Percentiles rank a stretch among this genome's conserved stretches.
Evolutionary conservation across 2,888 invertebrate genomes (phyloP).

Genomic region (Drosophila tripunctata): DNA sequence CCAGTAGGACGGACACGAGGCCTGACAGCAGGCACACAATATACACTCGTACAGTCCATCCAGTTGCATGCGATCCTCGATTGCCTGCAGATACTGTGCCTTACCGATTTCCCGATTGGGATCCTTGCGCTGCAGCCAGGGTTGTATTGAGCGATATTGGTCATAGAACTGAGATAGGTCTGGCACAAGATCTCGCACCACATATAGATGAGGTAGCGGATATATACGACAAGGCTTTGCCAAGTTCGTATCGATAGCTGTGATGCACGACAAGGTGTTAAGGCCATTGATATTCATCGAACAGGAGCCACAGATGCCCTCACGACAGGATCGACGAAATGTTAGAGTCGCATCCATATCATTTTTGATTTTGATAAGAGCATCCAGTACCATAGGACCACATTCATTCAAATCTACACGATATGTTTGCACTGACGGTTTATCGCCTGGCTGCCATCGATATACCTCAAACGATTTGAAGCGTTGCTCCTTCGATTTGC

Average conservation of each 20-base stretch:
- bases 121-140: constrained; percentile 92
- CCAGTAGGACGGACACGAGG: constrained; percentile 99
- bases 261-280: constrained; percentile 97
- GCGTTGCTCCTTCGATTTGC: constrained; percentile 2
- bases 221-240: constrained; percentile 92
- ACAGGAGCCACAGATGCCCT: constrained; percentile 99
- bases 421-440: constrained; percentile 89
- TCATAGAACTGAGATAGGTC: constrained; percentile 97
- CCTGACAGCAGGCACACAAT: constrained; percentile 97
- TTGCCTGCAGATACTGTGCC: constrained; percentile 92
- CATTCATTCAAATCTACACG: constrained; percentile 91
- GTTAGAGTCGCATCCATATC: constrained; percentile 96
- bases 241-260: constrained; percentile 88
- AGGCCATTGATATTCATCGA: constrained; percentile 98
- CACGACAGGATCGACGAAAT: constrained; percentile 97
- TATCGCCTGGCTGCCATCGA: constrained; percentile 93
- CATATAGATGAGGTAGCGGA: constrained; percentile 99
- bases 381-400: constrained; percentile 98
- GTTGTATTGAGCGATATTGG: constrained; percentile 97
- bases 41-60: constrained; percentile 99
- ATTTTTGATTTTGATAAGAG: constrained; percentile 97
- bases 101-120: constrained; percentile 86
- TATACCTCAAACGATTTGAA: constrained; percentile 93
- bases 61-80: constrained; percentile 94
- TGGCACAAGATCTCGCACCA: constrained; percentile 95